Base-by-base conservation (phyloP, 2,113 vertebrate genomes). In the Melanocharis versteri region DNA sequence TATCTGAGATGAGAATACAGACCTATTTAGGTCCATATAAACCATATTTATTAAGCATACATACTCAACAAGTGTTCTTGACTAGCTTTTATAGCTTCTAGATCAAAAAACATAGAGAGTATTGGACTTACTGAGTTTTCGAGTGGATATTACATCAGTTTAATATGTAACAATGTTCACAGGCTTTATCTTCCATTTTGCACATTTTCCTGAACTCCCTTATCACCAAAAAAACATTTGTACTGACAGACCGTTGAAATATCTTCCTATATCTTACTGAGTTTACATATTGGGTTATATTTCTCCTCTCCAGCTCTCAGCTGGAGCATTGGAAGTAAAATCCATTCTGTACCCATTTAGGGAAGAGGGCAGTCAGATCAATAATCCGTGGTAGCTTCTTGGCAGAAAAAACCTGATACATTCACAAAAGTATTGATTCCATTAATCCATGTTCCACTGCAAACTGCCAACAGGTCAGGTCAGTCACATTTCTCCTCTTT, bases 401-500 rank as follows among this genome's bases (percentile, higher is more conserved):
- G 35, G 31, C 35, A 90, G 78, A 73, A 90, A 72, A 80, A 87
- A 72, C 0, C 27, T 54, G 45, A 71, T 37, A 62, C 17, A 56
- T 75, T 83, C 53, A 87, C 57, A 76, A 70, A 92, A 75, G 64
- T 79, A 94, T 89, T 89, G 57, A 84, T 84, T 87, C 26, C 78
- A 58, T 89, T 91, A 94, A 89, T 65, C 23, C 20, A 17, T 78
- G 64, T 58, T 81, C 42, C 23, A 62, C 56, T 84, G 60, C 15
- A 95, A 93, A 89, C 23, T 82, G 56, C 71, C 42, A 84, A 39
- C 39, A 81, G 54, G 54, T 78, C 76, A 88, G 17, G 3, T 88
- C 61, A 87, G 73, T 68, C 61, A 90, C 40, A 72, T 53, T 87
- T 77, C 26, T 83, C 30, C 53, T 47, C 31, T 54, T 83, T 78